These are phyloP conservation scores for Archips crataeganus DNA, from an alignment of 2,888 invertebrate genomes.

Conservation along the genomic window DNA sequence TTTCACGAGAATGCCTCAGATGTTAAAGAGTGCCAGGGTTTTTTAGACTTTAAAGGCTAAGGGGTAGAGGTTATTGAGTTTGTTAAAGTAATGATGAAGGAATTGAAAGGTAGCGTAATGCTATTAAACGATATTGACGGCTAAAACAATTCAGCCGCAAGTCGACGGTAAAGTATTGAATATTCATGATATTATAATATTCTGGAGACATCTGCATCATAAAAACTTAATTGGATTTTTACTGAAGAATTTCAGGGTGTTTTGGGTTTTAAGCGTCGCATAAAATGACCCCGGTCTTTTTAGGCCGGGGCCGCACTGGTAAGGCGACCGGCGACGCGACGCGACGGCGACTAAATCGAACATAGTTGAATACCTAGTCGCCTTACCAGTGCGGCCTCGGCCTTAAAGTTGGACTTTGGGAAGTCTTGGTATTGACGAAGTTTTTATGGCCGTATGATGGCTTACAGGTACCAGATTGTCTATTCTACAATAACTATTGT, in stretches of 20 bases:
- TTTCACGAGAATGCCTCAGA: no score
- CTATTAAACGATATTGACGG: constrained; percentile 43
- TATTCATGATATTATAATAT: constrained; percentile 47
- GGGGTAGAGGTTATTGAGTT: background rate
- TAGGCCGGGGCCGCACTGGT: no score
- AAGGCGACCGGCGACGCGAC: no score
- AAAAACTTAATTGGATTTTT: constrained; percentile 49
- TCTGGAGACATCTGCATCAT: constrained; percentile 44
- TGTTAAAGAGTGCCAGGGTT: no score
- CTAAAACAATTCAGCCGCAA: constrained; percentile 43
- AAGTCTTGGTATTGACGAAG: background rate
- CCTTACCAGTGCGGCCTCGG: no score
- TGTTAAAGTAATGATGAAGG: constrained; percentile 18
- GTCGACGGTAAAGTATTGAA: constrained; percentile 44
- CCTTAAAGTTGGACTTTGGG: background rate
- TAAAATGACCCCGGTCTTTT: constrained; percentile 19
- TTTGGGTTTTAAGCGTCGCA: constrained; percentile 13
- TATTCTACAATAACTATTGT: background rate
- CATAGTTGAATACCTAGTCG: no score
- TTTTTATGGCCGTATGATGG: background rate
- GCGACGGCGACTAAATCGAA: no score
- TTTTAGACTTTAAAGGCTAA: background rate
- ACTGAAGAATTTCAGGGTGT: constrained; percentile 39
- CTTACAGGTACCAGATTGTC: background rate
- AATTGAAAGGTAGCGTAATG: constrained; percentile 41